Conservation (phyloP, 2,113 vertebrate species). For the Sitta europaea region DNA sequence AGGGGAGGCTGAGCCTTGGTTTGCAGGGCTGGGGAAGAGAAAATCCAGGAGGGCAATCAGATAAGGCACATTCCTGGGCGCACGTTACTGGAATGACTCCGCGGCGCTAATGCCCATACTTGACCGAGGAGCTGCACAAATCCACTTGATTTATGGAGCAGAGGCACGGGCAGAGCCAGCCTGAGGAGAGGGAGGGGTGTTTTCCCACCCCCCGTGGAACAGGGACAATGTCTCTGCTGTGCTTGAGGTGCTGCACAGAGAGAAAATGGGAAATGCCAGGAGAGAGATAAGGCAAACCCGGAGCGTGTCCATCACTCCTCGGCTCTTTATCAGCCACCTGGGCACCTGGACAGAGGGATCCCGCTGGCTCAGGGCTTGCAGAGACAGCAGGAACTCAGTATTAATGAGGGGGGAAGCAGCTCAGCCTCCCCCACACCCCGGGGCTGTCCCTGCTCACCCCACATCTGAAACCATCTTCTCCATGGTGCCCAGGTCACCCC, state of each 20-base stretch:
- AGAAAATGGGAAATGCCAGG: background rate
- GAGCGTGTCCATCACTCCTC: background rate
- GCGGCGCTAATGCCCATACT: background rate
- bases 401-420: fast-evolving
- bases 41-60: slow-evolving; percentile 4
- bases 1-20: background rate
- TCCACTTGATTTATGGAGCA: slow-evolving; percentile 28
- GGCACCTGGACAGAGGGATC: fast-evolving
- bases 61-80: slow-evolving; percentile 43
- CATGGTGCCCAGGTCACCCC: background rate
- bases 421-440: fast-evolving
- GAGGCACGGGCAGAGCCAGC: background rate
- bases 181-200: background rate
- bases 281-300: background rate
- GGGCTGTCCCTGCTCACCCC: background rate
- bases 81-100: background rate
- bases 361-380: background rate
- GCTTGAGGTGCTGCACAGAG: background rate
- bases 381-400: background rate
- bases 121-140: slow-evolving; percentile 14
- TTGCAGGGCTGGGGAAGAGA: background rate
- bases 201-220: background rate
- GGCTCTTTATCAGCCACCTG: background rate
- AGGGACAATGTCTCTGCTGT: slow-evolving; percentile 8
- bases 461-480: too few species aligned